These are phyloP conservation scores for Pampusana beccarii DNA, from an alignment of 2,113 vertebrate genomes.

Conservation along the genomic window DNA sequence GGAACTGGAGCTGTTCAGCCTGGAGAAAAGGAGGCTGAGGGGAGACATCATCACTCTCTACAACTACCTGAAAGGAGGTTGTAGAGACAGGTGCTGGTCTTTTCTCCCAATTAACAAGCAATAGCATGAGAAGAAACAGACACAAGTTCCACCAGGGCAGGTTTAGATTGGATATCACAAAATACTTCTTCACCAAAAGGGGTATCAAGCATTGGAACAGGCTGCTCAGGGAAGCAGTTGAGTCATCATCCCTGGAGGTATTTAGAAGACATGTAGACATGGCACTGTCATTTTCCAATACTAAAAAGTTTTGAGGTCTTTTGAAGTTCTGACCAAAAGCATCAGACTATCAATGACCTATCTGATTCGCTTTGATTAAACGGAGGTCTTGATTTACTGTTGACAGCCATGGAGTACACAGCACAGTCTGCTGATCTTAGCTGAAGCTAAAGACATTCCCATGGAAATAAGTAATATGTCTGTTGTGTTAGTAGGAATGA, in stretches of 20 bases:
- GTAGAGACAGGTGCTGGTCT: accelerated
- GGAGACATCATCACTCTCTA: accelerated
- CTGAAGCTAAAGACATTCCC: not conserved
- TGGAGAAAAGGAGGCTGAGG: not conserved
- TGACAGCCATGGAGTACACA: not conserved
- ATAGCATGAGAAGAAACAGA: not conserved
- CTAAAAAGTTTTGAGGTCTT: not conserved
- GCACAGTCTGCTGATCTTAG: not conserved
- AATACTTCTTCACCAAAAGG: not conserved
- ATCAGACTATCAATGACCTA: not conserved
- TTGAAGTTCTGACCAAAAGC: not conserved
- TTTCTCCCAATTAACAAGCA: not conserved
- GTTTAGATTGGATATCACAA: not conserved
- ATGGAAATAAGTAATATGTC: not conserved
- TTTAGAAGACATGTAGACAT: not conserved
- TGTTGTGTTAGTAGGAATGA: not conserved
- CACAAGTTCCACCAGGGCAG: not conserved
- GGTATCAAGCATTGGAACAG: not conserved
- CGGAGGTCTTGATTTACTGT: not conserved
- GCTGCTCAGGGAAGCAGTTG: not conserved
- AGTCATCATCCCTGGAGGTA: not conserved
- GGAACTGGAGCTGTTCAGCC: not conserved
- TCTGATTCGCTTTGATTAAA: not conserved
- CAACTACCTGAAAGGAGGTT: not conserved
- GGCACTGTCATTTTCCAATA: not conserved